Conservation (phyloP, 2,888 invertebrate species). For the Anaspis maculata region DNA sequence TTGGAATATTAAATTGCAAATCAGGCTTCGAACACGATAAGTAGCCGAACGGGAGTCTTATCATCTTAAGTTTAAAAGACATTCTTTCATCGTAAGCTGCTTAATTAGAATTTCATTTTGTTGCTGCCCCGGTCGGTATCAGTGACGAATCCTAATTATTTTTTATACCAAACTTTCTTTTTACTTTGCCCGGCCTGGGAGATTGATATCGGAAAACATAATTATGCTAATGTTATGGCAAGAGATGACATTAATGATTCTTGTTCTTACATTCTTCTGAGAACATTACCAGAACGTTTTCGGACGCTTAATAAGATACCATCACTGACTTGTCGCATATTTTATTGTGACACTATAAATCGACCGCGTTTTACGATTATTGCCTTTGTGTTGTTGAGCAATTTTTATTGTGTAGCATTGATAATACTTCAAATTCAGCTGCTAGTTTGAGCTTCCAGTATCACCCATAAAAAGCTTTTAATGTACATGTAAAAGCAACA, state of each 20-base stretch:
- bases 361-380: conserved; percentile 2
- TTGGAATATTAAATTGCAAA: conserved; percentile 33
- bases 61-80: conserved; percentile 23
- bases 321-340: conserved; percentile 19
- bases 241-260: conserved; percentile 32
- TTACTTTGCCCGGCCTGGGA: conserved; percentile 10
- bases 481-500: too few species aligned
- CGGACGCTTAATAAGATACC: conserved; percentile 18
- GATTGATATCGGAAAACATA: conserved; percentile 31
- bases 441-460: too few species aligned
- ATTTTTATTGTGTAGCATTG: not conserved
- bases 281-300: conserved; percentile 22
- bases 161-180: conserved; percentile 15
- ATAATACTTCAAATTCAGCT: not conserved
- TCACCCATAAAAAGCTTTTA: too few species aligned
- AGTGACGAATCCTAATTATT: conserved; percentile 30
- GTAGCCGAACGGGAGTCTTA: conserved; percentile 23
- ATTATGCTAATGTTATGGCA: conserved; percentile 33
- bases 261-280: conserved; percentile 20
- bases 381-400: too few species aligned
- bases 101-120: conserved; percentile 34
- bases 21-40: conserved; percentile 24
- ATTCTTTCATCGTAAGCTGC: conserved; percentile 27
- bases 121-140: conserved; percentile 24
- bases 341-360: conserved; percentile 24